Conservation (phyloP, 2,113 vertebrate genomes). For the Hylia prasina region DNA sequence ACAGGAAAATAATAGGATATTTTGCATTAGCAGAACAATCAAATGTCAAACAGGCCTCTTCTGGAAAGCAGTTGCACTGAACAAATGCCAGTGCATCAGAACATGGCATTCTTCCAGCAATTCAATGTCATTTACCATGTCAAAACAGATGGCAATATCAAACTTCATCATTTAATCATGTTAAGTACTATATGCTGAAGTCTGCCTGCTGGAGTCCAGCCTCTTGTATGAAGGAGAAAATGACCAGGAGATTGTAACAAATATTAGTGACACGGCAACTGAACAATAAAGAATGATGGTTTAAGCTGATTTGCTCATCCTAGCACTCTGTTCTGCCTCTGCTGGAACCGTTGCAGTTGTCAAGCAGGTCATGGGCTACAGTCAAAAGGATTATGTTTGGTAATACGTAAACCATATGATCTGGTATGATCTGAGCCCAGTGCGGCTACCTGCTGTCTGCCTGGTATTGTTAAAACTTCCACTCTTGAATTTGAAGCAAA, state of each 20-base stretch:
- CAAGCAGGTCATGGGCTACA: background rate
- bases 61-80: background rate
- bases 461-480: background rate
- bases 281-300: background rate
- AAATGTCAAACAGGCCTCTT: background rate
- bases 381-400: background rate
- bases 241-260: background rate
- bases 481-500: background rate
- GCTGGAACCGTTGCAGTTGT: background rate
- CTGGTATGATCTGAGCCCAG: background rate
- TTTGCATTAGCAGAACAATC: background rate
- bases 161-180: background rate
- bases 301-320: background rate
- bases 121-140: background rate
- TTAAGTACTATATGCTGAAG: background rate
- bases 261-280: background rate
- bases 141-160: background rate
- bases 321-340: background rate
- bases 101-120: background rate
- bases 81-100: background rate
- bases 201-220: background rate
- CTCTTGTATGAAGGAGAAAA: background rate
- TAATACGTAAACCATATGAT: background rate
- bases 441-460: accelerated
- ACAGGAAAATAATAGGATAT: background rate